Percentiles rank a stretch among this genome's conserved stretches.
phyloP scores from a whole-genome alignment of 2,888 invertebrate genomes.

The Melanargia galathea region DNA sequence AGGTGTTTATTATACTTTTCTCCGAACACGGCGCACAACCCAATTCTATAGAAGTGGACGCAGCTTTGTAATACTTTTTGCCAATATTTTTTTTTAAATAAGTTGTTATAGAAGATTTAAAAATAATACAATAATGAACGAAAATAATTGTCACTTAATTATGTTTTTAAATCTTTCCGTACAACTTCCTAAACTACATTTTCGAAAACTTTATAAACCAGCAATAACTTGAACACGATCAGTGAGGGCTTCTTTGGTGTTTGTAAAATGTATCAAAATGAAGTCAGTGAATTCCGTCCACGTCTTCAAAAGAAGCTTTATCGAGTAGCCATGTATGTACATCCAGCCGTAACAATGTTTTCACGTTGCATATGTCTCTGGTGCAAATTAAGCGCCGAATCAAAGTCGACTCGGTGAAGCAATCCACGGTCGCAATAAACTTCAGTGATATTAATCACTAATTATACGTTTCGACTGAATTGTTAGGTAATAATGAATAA shows the following conservation, averaged over 20 bases:
- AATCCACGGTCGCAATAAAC: conserved; percentile 61
- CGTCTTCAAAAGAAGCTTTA: conserved; percentile 69
- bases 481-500: conserved; percentile 69
- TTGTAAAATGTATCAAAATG: conserved; percentile 39
- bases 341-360: conserved; percentile 55
- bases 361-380: conserved; percentile 56
- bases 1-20: background rate
- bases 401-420: conserved; percentile 56
- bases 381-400: conserved; percentile 39
- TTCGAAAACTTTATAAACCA: background rate
- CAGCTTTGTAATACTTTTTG: background rate
- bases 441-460: conserved; percentile 73
- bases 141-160: no score
- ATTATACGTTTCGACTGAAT: conserved; percentile 77
- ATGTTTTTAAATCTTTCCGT: background rate
- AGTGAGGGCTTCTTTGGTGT: conserved; percentile 30
- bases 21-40: background rate
- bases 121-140: background rate
- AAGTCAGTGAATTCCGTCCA: conserved; percentile 74
- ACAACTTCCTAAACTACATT: background rate
- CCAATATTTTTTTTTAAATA: background rate
- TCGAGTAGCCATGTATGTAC: conserved; percentile 44
- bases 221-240: conserved; percentile 21
- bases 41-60: background rate
- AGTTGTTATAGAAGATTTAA: background rate